Conservation (phyloP, 1,140 invertebrate genomes). For the Chrysomallon squamiferum region DNA sequence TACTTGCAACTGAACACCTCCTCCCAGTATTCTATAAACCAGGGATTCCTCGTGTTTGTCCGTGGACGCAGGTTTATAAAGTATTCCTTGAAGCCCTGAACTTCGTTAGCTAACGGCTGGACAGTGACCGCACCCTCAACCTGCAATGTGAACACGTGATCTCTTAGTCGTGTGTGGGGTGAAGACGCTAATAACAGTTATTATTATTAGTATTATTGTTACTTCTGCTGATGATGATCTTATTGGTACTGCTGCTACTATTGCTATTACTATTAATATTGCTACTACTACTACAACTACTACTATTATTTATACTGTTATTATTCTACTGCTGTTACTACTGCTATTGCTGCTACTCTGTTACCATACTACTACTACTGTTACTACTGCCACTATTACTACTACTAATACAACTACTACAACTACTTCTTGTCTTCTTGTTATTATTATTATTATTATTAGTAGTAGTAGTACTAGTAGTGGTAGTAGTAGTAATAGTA, state of each 20-base stretch:
- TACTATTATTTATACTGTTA: neutral
- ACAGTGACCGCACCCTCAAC: conserved; percentile 82
- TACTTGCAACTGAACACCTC: conserved; percentile 73
- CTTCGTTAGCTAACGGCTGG: conserved; percentile 68
- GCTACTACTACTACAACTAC: neutral
- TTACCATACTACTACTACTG: too few relatives aligned
- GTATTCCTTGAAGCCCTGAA: conserved; percentile 65
- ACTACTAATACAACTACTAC: neutral
- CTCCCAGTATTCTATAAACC: conserved; percentile 84
- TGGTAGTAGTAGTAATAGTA: too few relatives aligned
- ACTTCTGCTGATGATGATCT: too few relatives aligned
- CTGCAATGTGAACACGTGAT: too few relatives aligned
- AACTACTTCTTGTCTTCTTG: neutral
- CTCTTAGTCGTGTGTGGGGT: too few relatives aligned
- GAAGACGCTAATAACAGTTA: too few relatives aligned
- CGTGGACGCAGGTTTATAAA: conserved; percentile 54
- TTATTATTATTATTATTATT: too few relatives aligned
- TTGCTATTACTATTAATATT: neutral
- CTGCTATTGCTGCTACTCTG: neutral
- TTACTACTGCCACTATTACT: too few relatives aligned
- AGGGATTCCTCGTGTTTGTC: conserved; percentile 65
- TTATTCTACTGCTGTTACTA: neutral
- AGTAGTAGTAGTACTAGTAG: too few relatives aligned
- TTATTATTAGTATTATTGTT: neutral
- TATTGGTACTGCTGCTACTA: neutral